Conservation (phyloP, 2,797 vertebrate species). For the Tapirus indicus region DNA sequence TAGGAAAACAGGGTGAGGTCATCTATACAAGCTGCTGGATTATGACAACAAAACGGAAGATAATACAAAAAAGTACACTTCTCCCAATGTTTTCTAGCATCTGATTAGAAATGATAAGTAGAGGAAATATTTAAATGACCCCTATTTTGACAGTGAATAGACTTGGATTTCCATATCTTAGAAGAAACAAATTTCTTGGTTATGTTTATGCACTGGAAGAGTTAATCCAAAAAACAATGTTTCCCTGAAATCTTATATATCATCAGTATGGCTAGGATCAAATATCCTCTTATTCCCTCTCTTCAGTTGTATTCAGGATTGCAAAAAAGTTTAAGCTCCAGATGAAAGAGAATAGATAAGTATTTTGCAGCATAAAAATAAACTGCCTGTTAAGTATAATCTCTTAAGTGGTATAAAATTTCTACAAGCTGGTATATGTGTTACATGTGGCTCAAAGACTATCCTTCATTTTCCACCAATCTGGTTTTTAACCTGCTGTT, state of each 20-base stretch:
- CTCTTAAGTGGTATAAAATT: slow-evolving; percentile 68
- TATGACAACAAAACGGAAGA: slow-evolving; percentile 14
- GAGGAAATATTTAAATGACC: slow-evolving; percentile 4
- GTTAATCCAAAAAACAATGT: slow-evolving; percentile 60
- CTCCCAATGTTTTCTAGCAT: not conserved
- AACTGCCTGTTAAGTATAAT: slow-evolving; percentile 65
- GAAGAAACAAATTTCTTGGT: slow-evolving; percentile 33
- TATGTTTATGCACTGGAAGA: slow-evolving; percentile 1
- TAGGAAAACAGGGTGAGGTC: not conserved
- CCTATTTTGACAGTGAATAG: slow-evolving; percentile 4
- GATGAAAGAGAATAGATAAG: slow-evolving; percentile 75
- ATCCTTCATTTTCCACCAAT: slow-evolving; percentile 38
- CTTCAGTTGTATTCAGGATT: slow-evolving; percentile 41
- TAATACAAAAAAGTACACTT: not conserved
- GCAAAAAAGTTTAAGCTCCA: slow-evolving; percentile 57
- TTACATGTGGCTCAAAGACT: slow-evolving; percentile 62
- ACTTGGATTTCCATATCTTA: not conserved
- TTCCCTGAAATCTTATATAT: slow-evolving; percentile 60
- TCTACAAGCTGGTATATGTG: slow-evolving; percentile 48
- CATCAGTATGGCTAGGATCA: slow-evolving; percentile 59
- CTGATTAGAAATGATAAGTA: slow-evolving; percentile 20
- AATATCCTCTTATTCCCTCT: slow-evolving; percentile 51
- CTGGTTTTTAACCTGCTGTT: slow-evolving; percentile 70
- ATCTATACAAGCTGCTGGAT: not conserved
- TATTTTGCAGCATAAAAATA: slow-evolving; percentile 73